Percentiles rank a stretch among this genome's conserved stretches.
Conservation (phyloP, 92 coral and sea anemone genomes). For the Scolanthus callimorphus region DNA sequence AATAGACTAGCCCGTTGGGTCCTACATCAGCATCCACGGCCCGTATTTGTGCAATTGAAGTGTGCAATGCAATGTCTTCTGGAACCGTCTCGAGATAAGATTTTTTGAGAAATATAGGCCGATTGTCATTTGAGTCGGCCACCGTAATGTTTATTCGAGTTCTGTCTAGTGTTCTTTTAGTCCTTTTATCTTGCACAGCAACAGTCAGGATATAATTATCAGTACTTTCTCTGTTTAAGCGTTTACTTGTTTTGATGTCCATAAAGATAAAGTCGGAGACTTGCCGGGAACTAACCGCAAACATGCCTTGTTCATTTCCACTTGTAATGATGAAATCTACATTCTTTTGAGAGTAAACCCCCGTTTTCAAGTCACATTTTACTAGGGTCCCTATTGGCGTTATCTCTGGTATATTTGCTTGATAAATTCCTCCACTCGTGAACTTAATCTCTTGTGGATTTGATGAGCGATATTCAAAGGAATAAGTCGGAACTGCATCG, state of each 20-base stretch:
- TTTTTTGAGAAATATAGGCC: constrained; percentile 59
- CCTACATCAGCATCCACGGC: constrained; percentile 80
- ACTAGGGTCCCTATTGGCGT: constrained; percentile 52
- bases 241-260: constrained; percentile 57
- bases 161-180: constrained; percentile 57
- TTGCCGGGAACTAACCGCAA: constrained; percentile 55
- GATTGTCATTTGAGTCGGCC: constrained; percentile 66
- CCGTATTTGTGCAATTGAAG: constrained; percentile 63
- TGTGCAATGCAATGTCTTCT: constrained; percentile 74
- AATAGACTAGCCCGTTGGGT: constrained; percentile 84
- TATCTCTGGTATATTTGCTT: constrained; percentile 67
- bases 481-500: constrained; percentile 68
- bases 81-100: constrained; percentile 52
- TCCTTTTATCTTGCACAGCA: constrained; percentile 55
- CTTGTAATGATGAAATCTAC: constrained; percentile 59
- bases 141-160: constrained; percentile 75
- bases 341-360: constrained; percentile 60
- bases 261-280: constrained; percentile 77
- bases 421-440: constrained; percentile 90
- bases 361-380: constrained; percentile 90
- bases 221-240: constrained; percentile 65
- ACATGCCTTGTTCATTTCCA: constrained; percentile 47
- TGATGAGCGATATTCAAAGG: constrained; percentile 70
- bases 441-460: constrained; percentile 76
- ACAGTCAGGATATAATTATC: constrained; percentile 58